phyloP scores from a whole-genome alignment of 2,888 invertebrate genomes.

The Cordilura impudica region DNA sequence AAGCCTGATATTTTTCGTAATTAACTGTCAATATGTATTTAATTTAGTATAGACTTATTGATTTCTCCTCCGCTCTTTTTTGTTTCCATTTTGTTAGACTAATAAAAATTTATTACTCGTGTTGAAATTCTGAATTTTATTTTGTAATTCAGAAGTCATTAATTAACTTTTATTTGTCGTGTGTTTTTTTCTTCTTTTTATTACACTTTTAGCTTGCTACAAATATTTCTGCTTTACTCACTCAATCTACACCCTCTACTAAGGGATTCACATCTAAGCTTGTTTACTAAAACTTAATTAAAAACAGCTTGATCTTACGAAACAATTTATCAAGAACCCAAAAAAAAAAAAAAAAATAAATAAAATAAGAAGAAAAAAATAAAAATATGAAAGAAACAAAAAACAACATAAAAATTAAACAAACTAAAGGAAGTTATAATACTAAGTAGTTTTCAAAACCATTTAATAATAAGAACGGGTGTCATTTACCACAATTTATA shows the following conservation, averaged over 20 bases:
- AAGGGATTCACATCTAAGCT: slow-evolving; percentile 11
- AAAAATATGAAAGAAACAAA: background rate
- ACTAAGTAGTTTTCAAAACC: background rate
- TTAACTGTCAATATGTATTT: no score
- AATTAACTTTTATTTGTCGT: slow-evolving; percentile 33
- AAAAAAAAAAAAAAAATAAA: background rate
- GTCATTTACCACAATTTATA: slow-evolving; percentile 13
- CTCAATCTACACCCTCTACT: background rate
- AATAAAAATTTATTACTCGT: background rate
- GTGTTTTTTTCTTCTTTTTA: background rate
- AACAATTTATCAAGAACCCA: slow-evolving; percentile 26
- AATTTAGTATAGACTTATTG: no score
- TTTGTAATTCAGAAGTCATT: slow-evolving; percentile 32
- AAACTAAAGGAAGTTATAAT: background rate
- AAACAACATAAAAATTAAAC: background rate
- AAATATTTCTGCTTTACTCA: background rate
- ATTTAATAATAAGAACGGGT: slow-evolving; percentile 20
- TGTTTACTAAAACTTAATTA: slow-evolving; percentile 46
- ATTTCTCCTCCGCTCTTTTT: background rate
- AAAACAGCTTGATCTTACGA: slow-evolving; percentile 38
- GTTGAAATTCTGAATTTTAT: background rate
- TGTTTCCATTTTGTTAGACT: background rate
- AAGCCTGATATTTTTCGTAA: no score
- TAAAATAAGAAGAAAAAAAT: background rate
- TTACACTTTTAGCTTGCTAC: no score